These are phyloP conservation scores for Mayetiola destructor DNA, from an alignment of 2,888 invertebrate genomes.

Conservation along the genomic window DNA sequence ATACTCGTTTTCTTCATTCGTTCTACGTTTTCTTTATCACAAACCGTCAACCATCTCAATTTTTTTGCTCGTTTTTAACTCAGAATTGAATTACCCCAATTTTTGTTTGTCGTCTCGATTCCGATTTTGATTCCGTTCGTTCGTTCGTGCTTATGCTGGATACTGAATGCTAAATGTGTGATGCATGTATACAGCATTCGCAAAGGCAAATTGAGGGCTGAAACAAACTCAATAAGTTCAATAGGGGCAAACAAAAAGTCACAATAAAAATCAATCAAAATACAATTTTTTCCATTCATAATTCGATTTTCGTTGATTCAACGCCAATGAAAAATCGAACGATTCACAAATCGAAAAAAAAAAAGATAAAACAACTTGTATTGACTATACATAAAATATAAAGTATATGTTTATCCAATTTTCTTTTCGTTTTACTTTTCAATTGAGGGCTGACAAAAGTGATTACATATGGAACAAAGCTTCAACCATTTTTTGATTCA, in stretches of 20 bases:
- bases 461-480: too few species aligned
- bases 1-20: too few species aligned
- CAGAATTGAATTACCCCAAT: conserved; percentile 9
- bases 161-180: not conserved
- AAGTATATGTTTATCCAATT: not conserved
- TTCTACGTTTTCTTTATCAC: too few species aligned
- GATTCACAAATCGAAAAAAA: not conserved
- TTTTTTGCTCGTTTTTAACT: not conserved
- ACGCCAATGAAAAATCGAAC: not conserved
- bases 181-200: not conserved
- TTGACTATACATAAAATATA: not conserved
- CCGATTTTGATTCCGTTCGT: not conserved
- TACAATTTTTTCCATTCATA: conserved; percentile 13
- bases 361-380: not conserved
- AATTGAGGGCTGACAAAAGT: too few species aligned
- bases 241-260: conserved; percentile 3
- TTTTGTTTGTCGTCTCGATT: conserved; percentile 9
- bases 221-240: not conserved
- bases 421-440: not conserved
- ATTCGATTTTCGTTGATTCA: conserved; percentile 13
- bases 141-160: not conserved
- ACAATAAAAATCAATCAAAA: conserved; percentile 13
- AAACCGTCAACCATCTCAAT: conserved; percentile 7
- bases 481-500: too few species aligned
- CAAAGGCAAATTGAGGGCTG: not conserved